Evolutionary conservation across 2,888 invertebrate species (phyloP).

Genomic region (Frankliniella fusca): DNA sequence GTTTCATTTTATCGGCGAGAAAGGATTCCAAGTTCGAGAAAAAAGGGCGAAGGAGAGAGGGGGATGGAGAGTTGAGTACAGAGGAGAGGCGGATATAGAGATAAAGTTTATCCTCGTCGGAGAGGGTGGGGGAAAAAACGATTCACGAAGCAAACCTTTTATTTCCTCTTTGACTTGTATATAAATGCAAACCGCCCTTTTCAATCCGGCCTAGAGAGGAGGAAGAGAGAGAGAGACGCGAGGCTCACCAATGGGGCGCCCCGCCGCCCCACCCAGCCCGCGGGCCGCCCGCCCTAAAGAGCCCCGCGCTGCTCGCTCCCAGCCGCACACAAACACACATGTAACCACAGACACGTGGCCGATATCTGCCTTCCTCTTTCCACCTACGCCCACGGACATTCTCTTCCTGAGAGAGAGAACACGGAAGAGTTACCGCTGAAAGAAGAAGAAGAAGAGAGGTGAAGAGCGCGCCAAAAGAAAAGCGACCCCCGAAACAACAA

Average conservation of each 20-base stretch:
- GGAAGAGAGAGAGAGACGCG: background rate
- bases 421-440: too few species aligned
- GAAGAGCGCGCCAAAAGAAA: too few species aligned
- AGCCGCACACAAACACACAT: background rate
- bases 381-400: too few species aligned
- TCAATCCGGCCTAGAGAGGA: background rate
- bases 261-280: background rate
- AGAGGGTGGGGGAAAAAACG: background rate
- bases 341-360: background rate
- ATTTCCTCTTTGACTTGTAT: conserved; percentile 24
- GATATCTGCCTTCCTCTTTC: background rate
- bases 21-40: too few species aligned
- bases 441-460: too few species aligned
- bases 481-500: too few species aligned
- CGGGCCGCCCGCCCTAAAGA: too few species aligned
- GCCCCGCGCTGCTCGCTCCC: too few species aligned
- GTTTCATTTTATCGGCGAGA: too few species aligned
- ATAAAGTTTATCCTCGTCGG: background rate
- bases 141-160: background rate
- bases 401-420: background rate
- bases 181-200: conserved; percentile 17
- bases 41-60: background rate
- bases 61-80: background rate
- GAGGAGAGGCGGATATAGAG: background rate
- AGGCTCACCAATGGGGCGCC: background rate